phyloP scores from a whole-genome alignment of 2,888 invertebrate species.

The Branchellion lobata region DNA sequence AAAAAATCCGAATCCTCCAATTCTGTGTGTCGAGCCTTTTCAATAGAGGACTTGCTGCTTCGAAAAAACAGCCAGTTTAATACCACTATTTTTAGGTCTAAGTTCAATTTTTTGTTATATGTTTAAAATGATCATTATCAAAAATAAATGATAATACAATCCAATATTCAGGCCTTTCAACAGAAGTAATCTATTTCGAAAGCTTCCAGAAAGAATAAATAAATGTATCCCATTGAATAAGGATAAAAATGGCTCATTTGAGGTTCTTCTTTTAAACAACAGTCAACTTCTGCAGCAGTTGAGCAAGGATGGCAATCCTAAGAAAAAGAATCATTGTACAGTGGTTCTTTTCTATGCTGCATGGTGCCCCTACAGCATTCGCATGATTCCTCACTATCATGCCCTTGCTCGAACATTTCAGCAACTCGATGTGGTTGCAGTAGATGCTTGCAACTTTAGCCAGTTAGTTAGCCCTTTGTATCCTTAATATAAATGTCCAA shows the following conservation, averaged over 20 bases:
- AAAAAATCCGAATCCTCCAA: too few relatives aligned
- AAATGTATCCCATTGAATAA: background rate
- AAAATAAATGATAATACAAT: too few relatives aligned
- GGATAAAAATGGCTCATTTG: background rate
- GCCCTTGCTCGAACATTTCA: constrained; percentile 84
- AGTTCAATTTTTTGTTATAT: too few relatives aligned
- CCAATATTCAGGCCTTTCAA: too few relatives aligned
- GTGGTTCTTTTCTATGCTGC: constrained; percentile 84
- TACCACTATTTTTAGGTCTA: too few relatives aligned
- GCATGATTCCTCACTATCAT: constrained; percentile 86
- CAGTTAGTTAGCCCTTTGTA: constrained; percentile 55
- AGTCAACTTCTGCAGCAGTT: constrained; percentile 8
- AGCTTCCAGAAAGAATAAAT: background rate
- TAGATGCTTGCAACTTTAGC: constrained; percentile 83
- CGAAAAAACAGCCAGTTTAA: too few relatives aligned
- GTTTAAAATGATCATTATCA: too few relatives aligned
- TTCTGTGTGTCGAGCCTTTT: too few relatives aligned
- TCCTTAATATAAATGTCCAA: too few relatives aligned
- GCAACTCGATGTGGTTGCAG: constrained; percentile 78
- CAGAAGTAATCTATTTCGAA: background rate
- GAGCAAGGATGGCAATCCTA: background rate
- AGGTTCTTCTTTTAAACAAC: constrained; percentile 17
- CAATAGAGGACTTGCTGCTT: too few relatives aligned
- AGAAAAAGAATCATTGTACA: constrained; percentile 62
- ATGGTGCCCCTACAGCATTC: constrained; percentile 85